Percentiles rank a stretch among this genome's conserved stretches.
phyloP scores from a whole-genome alignment of 2,888 invertebrate species.

The Muscina levida region DNA sequence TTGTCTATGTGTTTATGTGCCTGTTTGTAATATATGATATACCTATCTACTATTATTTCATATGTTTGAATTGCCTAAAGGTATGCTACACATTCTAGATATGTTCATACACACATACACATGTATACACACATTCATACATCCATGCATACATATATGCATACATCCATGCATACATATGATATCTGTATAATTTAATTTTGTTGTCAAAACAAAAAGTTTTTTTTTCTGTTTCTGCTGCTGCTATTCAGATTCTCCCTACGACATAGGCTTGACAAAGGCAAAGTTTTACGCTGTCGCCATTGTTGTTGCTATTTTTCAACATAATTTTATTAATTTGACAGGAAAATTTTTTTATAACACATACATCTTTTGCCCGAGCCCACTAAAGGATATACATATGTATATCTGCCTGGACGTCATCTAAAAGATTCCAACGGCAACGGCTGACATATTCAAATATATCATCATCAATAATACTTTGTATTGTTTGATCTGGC shows the following conservation, averaged over 20 bases:
- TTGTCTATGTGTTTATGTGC: neutral
- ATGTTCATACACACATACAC: neutral
- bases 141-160: neutral
- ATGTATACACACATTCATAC: neutral
- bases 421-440: constrained; percentile 5
- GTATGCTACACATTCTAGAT: constrained; percentile 51
- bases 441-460: neutral
- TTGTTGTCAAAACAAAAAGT: constrained; percentile 66
- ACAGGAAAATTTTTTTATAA: constrained; percentile 65
- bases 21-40: constrained; percentile 9
- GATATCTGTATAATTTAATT: constrained; percentile 59
- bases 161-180: neutral
- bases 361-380: constrained; percentile 49
- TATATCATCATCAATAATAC: constrained; percentile 48
- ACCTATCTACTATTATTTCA: constrained; percentile 55
- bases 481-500: constrained; percentile 28
- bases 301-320: neutral
- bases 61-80: constrained; percentile 64
- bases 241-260: constrained; percentile 27
- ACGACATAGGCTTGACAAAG: too few species aligned
- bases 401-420: too few species aligned
- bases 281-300: too few species aligned
- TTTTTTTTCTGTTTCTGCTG: constrained; percentile 59
- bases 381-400: too few species aligned
- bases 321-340: constrained; percentile 64